Base-by-base conservation (phyloP, 64 coral and sea anemone species). In the Orbicella faveolata region DNA sequence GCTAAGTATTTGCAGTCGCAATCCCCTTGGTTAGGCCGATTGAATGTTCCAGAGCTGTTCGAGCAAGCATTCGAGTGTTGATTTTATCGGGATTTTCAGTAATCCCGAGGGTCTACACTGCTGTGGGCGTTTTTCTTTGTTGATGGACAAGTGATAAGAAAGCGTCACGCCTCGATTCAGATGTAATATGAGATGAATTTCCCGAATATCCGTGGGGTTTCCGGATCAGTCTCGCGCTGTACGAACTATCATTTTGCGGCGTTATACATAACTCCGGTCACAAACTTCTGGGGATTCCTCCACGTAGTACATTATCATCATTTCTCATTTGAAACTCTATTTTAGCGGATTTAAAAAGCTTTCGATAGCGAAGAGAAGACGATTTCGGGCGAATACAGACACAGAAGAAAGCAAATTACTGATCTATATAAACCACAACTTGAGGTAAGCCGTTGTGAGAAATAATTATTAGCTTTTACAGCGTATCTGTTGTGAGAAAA, bases 161-260 rank as follows among this genome's bases (percentile, higher is more conserved):
- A 73, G 52, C 52, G 82, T 85, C 66, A 85, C 82, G 82, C 82
- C 82, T 85, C 63, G 39, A n/a, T 85, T 25, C 77, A 82, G 20
- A 44, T 85, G 82, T 33, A 85, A 85, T 72, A 23, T 68, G 65
- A 85, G 82, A 39, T 36, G 26, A 72, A 26, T 72, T 72, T 72
- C 63, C 41, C 21, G 37, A 15, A 52, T 37, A 73, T 52, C 82
- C 64, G 82, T 9, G 64, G 63, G 20, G 82, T 85, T 85, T 85
- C 82, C 82, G 35, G 82, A 72, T 65, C 63, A 67, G 20, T 52
- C 39, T 44, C 10, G 67, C 67, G n/a, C 25, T 70, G 11, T 15
- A 59, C 67, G 65, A 70, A 73, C 67, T 23, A 52, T 52, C 19
- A 1, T 78, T 39, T 20, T 48, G 64, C 9, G 36, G 20, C 9